These are phyloP conservation scores for Cheilosia soror DNA, from an alignment of 2,888 invertebrate species.

Conservation along the genomic window DNA sequence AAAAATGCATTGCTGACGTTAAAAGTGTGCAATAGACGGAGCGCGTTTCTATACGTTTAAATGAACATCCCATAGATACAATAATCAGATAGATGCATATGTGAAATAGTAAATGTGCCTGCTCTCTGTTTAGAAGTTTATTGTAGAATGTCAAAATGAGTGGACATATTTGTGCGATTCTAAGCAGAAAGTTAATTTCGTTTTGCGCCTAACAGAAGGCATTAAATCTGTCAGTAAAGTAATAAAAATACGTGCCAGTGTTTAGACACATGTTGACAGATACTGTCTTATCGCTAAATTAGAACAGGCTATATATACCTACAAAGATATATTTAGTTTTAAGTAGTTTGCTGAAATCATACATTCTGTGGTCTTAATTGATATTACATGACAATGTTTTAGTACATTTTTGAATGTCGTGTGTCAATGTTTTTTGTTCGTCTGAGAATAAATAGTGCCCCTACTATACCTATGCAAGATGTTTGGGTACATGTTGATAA, in stretches of 20 bases:
- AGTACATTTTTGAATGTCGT: neutral
- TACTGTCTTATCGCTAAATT: constrained; percentile 38
- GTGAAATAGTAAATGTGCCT: constrained; percentile 19
- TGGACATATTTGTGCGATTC: constrained; percentile 50
- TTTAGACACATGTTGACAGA: constrained; percentile 70
- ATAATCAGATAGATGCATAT: constrained; percentile 16
- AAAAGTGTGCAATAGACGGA: constrained; percentile 48
- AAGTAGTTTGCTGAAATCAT: no score
- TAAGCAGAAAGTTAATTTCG: constrained; percentile 56
- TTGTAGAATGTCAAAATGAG: constrained; percentile 64
- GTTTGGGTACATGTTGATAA: constrained; percentile 11
- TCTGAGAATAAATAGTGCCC: no score
- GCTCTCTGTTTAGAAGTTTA: constrained; percentile 38
- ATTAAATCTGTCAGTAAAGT: constrained; percentile 68
- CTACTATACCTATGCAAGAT: neutral
- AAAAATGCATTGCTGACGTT: constrained; percentile 59
- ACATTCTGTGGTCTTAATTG: no score
- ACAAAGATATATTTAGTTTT: neutral
- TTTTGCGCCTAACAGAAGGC: constrained; percentile 35
- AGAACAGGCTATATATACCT: neutral
- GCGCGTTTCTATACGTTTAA: constrained; percentile 26
- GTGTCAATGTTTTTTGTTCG: no score
- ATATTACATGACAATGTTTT: neutral
- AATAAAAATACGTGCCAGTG: constrained; percentile 70
- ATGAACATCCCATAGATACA: constrained; percentile 55